Conservation (phyloP, 2,888 invertebrate genomes). For the Caenorhabditis sp. region DNA sequence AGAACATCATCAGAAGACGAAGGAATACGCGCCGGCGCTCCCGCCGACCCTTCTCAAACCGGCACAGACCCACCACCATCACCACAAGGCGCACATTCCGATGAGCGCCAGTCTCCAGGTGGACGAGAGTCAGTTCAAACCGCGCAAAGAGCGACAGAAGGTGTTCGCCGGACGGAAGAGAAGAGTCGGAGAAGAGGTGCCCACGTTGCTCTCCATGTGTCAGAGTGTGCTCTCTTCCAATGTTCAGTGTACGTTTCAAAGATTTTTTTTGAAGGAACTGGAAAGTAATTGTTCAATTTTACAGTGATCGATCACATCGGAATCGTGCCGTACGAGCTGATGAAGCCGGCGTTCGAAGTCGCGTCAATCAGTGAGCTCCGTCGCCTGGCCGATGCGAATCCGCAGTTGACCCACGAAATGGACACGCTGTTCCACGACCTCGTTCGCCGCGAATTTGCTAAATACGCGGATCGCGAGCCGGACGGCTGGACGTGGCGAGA, state of each 20-base stretch:
- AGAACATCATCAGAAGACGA: neutral
- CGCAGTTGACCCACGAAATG: conserved; percentile 31
- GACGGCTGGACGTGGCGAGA: conserved; percentile 36
- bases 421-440: conserved; percentile 36
- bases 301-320: conserved; percentile 52
- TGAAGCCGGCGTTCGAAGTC: conserved; percentile 33
- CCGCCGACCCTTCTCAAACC: neutral
- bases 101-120: conserved; percentile 22
- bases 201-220: conserved; percentile 27
- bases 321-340: conserved; percentile 34
- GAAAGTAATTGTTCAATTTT: conserved; percentile 2
- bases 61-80: neutral
- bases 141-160: conserved; percentile 49
- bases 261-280: too few relatives aligned
- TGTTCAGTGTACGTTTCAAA: conserved; percentile 24
- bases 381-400: conserved; percentile 40
- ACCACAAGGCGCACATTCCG: conserved; percentile 13
- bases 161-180: conserved; percentile 50
- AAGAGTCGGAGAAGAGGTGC: conserved; percentile 29
- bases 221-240: conserved; percentile 34
- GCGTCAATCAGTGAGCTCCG: conserved; percentile 31
- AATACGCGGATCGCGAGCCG: conserved; percentile 32
- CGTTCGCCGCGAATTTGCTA: conserved; percentile 38
- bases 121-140: conserved; percentile 55
- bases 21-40: conserved; percentile 19